Evolutionary conservation across 2,113 vertebrate species (phyloP).

Genomic region (Tricholaema leucomelas): DNA sequence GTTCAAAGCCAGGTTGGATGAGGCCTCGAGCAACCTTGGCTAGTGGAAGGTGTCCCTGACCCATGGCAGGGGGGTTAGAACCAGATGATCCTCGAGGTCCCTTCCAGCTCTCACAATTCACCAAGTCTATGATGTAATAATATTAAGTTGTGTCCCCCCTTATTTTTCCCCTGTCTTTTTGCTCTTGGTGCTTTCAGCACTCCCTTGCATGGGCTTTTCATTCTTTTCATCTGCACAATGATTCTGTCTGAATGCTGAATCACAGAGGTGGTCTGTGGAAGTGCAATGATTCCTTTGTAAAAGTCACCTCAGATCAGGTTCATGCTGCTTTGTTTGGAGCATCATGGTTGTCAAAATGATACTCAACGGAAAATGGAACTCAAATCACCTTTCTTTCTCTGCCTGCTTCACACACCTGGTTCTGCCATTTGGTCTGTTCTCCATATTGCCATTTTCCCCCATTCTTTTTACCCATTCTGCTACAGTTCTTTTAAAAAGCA

Average conservation of each 20-base stretch:
- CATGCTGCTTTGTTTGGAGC: background rate
- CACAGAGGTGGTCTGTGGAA: background rate
- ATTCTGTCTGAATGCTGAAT: background rate
- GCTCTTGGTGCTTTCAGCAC: background rate
- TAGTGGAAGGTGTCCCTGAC: no score
- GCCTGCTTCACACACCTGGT: background rate
- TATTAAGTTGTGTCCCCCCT: no score
- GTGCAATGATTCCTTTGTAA: background rate
- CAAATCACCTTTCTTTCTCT: background rate
- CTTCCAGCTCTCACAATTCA: no score
- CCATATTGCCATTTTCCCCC: background rate
- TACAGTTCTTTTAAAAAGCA: background rate
- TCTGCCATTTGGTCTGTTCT: background rate
- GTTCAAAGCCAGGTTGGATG: no score
- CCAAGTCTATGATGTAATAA: no score
- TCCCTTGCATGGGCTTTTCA: background rate
- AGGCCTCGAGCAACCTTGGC: no score
- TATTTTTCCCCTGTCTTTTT: background rate
- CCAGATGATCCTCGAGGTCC: no score
- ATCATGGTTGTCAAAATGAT: background rate
- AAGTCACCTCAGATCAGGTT: background rate
- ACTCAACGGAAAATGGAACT: background rate
- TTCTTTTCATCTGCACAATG: background rate
- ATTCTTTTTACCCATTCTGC: background rate
- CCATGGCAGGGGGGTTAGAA: no score